Percentiles rank a stretch among this genome's conserved stretches.
phyloP scores from a whole-genome alignment of 2,797 vertebrate species.

The Poliocrania exsul region DNA sequence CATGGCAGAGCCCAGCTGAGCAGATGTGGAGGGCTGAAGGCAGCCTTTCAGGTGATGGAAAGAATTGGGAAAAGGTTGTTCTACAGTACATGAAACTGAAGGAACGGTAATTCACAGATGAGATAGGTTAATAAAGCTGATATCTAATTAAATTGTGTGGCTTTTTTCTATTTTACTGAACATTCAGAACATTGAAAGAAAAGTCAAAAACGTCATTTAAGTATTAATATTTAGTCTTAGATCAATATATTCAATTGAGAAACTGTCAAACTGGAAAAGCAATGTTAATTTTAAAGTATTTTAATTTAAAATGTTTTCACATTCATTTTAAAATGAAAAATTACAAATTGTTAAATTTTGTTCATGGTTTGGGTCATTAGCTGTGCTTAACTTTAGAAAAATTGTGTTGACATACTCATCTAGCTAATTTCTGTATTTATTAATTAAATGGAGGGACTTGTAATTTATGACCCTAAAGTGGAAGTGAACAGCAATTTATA shows the following conservation, averaged over 20 bases:
- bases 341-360: background rate
- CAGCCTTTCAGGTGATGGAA: background rate
- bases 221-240: background rate
- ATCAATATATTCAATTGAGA: background rate
- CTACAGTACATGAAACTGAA: background rate
- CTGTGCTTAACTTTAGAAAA: background rate
- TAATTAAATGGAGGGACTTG: background rate
- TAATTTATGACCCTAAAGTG: background rate
- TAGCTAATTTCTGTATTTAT: background rate
- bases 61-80: background rate
- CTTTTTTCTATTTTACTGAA: background rate
- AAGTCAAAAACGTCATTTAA: background rate
- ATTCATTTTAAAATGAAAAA: background rate
- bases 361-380: background rate
- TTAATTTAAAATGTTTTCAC: background rate
- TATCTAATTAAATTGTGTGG: background rate
- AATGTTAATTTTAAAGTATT: background rate
- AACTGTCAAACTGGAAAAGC: background rate
- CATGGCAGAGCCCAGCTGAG: background rate
- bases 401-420: background rate
- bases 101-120: background rate
- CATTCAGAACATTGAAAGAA: background rate
- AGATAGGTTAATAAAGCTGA: background rate
- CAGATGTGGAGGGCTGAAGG: background rate
- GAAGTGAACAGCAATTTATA: background rate